Conservation (phyloP, 2,113 vertebrate species). For the Cryptoleucopteryx plumbea region DNA sequence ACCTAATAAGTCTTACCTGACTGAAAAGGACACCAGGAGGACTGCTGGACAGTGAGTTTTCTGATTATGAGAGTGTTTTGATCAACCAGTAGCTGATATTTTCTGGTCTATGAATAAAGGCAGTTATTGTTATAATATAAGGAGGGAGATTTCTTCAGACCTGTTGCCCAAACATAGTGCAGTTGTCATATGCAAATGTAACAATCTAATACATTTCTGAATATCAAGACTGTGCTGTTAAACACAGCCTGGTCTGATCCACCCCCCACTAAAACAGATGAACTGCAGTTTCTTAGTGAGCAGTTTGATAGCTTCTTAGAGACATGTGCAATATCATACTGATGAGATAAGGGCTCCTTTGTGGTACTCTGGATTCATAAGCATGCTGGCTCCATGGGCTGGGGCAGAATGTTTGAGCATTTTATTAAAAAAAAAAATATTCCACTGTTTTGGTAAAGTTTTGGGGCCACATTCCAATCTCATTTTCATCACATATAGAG, state of each 20-base stretch:
- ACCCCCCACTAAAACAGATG: not conserved
- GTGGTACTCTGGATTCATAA: not conserved
- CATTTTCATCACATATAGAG: not conserved
- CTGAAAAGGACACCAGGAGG: not conserved
- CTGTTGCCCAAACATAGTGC: not conserved
- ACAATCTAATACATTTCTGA: not conserved
- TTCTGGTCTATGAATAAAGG: not conserved
- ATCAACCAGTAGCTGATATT: not conserved
- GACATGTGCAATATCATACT: not conserved
- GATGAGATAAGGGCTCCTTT: conserved; percentile 33
- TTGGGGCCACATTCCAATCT: not conserved
- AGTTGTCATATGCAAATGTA: not conserved
- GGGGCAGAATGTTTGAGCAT: not conserved
- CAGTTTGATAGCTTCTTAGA: not conserved
- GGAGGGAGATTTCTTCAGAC: not conserved
- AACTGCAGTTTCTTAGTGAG: not conserved
- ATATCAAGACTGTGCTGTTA: not conserved
- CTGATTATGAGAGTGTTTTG: not conserved
- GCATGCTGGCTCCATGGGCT: not conserved
- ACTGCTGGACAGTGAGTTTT: not conserved
- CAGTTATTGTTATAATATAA: not conserved
- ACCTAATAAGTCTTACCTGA: not conserved
- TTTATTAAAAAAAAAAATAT: not conserved
- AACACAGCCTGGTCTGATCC: not conserved
- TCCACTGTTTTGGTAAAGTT: not conserved